Percentiles rank a stretch among this genome's conserved stretches.
Evolutionary conservation across 1,140 invertebrate species (phyloP).

Genomic region (Aphidius gifuensis): DNA sequence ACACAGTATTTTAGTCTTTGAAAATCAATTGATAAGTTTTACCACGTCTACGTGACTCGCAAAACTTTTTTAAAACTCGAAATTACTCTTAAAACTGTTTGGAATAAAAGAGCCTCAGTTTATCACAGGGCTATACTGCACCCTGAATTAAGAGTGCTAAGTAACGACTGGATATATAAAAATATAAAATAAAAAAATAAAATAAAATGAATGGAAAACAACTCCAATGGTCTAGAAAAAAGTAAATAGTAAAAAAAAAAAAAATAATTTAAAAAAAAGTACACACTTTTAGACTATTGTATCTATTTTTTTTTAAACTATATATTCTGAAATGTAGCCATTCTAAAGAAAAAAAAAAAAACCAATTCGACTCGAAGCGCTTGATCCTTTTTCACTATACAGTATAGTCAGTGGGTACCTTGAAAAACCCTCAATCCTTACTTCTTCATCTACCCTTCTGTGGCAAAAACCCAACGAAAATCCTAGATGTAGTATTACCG

Average conservation of each 20-base stretch:
- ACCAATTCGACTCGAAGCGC: conserved; percentile 26
- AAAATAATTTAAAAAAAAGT: conserved; percentile 5
- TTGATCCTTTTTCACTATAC: conserved; percentile 18
- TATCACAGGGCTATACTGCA: neutral
- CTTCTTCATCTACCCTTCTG: neutral
- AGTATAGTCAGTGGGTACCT: too few species aligned
- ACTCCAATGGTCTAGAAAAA: neutral
- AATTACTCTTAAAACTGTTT: conserved; percentile 1
- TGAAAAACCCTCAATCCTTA: too few species aligned
- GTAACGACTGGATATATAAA: conserved; percentile 6
- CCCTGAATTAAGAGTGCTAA: conserved; percentile 15
- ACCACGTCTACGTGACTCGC: conserved; percentile 3
- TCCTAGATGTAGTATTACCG: conserved; percentile 22
- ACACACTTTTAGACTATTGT: conserved; percentile 15
- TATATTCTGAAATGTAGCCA: conserved; percentile 29
- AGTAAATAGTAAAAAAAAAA: neutral
- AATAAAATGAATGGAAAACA: conserved; percentile 4
- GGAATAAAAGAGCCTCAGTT: neutral
- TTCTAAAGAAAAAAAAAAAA: conserved; percentile 13
- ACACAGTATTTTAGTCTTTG: conserved; percentile 6
- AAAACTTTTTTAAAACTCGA: conserved; percentile 14
- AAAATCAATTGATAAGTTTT: conserved; percentile 28
- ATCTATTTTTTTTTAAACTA: conserved; percentile 26
- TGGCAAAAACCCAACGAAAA: conserved; percentile 26
- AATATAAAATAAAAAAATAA: neutral